A percentile compares a stretch with the other conserved stretches of the same genome.
Conservation (phyloP, 2,113 vertebrate species). For the Mirounga angustirostris region DNA sequence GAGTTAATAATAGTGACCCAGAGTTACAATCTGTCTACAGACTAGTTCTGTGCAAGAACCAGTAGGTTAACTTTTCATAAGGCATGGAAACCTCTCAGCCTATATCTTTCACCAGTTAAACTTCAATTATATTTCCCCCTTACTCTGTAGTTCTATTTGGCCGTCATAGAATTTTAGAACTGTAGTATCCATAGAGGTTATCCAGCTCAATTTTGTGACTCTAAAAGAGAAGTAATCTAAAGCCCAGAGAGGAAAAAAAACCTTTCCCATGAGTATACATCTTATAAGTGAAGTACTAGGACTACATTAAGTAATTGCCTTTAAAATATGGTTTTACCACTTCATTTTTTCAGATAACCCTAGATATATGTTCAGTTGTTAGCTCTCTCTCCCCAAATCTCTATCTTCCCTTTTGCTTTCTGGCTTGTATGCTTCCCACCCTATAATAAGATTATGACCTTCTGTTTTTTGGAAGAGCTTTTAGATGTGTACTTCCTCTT, state of each 20-base stretch:
- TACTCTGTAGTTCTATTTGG: background rate
- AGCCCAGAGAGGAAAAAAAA: background rate
- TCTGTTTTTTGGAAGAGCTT: background rate
- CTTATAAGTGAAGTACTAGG: background rate
- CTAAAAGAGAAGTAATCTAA: background rate
- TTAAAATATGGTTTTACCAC: background rate
- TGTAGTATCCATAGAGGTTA: background rate
- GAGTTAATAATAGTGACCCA: background rate
- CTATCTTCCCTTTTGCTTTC: background rate
- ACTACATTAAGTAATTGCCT: background rate
- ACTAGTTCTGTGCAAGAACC: background rate
- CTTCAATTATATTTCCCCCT: background rate
- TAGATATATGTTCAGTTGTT: background rate
- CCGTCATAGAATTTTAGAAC: background rate
- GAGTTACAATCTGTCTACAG: background rate
- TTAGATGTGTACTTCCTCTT: background rate
- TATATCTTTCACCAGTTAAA: background rate
- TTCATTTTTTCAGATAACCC: conserved; percentile 45
- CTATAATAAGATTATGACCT: background rate
- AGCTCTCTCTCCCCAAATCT: background rate
- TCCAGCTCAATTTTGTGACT: background rate
- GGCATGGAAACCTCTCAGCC: background rate
- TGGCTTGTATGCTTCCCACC: background rate
- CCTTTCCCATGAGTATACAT: background rate
- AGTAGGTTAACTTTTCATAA: background rate